A percentile compares a stretch with the other conserved stretches of the same genome.
These are phyloP conservation scores for Xanthorhoe designata DNA, from an alignment of 2,888 invertebrate species.

Conservation along the genomic window DNA sequence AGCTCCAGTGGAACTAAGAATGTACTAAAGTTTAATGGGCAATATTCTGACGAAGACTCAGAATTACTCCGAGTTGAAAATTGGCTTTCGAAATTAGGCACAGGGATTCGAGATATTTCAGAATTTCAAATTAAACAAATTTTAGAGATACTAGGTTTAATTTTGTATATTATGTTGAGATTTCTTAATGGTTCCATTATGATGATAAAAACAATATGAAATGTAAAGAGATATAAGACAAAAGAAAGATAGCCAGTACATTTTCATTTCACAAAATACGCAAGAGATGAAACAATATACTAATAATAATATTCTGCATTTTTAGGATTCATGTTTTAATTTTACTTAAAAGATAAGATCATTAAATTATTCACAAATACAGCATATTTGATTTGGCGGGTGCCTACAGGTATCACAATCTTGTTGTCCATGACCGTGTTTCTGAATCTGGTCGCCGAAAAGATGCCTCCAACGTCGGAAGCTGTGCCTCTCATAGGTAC, in stretches of 20 bases:
- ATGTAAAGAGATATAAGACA: not conserved
- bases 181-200: constrained; percentile 11
- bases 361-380: not conserved
- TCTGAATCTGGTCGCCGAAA: constrained; percentile 98
- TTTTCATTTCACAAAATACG: not conserved
- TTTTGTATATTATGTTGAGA: constrained; percentile 9
- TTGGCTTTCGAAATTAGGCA: constrained; percentile 45
- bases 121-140: constrained; percentile 28
- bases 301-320: not conserved
- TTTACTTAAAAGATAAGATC: not conserved
- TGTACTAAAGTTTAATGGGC: constrained; percentile 57
- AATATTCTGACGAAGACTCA: constrained; percentile 51
- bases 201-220: not conserved
- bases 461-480: constrained; percentile 95
- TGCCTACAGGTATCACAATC: constrained; percentile 96
- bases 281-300: too few relatives aligned
- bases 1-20: constrained; percentile 56
- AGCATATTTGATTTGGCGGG: constrained; percentile 55
- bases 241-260: not conserved
- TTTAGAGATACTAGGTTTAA: constrained; percentile 9
- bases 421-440: constrained; percentile 99
- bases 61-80: constrained; percentile 53
- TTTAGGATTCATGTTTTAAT: not conserved
- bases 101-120: constrained; percentile 25
- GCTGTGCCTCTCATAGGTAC: constrained; percentile 94